A percentile compares a stretch with the other conserved stretches of the same genome.
Conservation (phyloP, 2,113 vertebrate species). For the Catharus bicknelli region DNA sequence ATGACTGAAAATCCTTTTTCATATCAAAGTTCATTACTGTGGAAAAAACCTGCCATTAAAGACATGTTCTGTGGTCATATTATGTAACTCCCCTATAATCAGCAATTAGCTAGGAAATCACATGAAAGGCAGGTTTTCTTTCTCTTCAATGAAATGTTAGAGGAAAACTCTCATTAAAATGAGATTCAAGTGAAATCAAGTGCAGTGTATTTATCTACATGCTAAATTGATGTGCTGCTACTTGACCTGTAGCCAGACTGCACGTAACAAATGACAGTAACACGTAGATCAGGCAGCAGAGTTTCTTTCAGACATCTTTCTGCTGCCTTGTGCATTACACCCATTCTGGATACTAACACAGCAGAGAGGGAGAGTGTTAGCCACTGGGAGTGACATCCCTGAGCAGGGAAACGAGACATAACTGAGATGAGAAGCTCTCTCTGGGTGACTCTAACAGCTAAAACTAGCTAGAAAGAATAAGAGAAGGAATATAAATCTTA, state of each 20-base stretch:
- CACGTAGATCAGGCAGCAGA: neutral
- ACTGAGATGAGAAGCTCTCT: neutral
- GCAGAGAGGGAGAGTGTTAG: fast-evolving
- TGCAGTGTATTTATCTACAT: neutral
- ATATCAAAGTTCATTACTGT: neutral
- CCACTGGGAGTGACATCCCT: fast-evolving
- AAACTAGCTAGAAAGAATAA: neutral
- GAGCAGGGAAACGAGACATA: neutral
- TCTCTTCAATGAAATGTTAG: neutral
- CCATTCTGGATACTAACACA: neutral
- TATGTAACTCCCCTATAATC: neutral
- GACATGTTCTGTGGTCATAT: neutral
- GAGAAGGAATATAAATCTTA: neutral
- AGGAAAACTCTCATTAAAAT: constrained; percentile 16
- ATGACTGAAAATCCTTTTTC: neutral
- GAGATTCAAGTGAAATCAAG: neutral
- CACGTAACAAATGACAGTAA: neutral
- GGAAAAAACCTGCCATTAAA: neutral
- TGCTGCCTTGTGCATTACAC: neutral
- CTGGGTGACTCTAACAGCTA: neutral
- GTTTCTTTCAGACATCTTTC: neutral
- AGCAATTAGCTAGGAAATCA: constrained; percentile 18
- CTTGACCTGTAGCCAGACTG: neutral
- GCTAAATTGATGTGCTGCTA: neutral
- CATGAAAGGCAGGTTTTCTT: neutral